A percentile compares a stretch with the other conserved stretches of the same genome.
Evolutionary conservation across 2,888 invertebrate species (phyloP).

Genomic region (Polylopha cassiicola): DNA sequence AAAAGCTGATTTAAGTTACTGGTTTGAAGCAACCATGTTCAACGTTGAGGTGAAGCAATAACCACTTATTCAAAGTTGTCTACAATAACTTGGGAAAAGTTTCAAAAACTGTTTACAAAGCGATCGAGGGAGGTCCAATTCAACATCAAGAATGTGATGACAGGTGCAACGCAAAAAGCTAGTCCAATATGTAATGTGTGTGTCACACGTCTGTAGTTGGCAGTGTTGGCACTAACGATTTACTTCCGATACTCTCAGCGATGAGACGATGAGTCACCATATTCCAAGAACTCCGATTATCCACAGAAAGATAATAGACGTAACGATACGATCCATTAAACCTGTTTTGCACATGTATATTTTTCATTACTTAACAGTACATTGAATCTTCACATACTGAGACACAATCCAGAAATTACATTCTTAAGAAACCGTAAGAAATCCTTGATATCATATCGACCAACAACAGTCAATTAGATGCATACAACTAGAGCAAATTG

Average conservation of each 20-base stretch:
- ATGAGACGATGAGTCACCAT: constrained; percentile 44
- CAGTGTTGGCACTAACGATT: constrained; percentile 38
- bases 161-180: constrained; percentile 11
- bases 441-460: constrained; percentile 14
- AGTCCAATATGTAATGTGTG: constrained; percentile 11
- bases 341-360: too few relatives aligned
- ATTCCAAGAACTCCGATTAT: constrained; percentile 41
- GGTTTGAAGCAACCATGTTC: constrained; percentile 23
- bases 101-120: too few relatives aligned
- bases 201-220: constrained; percentile 20
- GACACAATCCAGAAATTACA: too few relatives aligned
- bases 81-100: too few relatives aligned
- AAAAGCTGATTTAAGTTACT: constrained; percentile 27
- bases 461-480: constrained; percentile 20
- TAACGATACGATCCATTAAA: constrained; percentile 7
- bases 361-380: too few relatives aligned
- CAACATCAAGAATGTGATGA: too few relatives aligned
- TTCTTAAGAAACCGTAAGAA: constrained; percentile 3
- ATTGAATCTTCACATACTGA: too few relatives aligned
- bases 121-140: too few relatives aligned
- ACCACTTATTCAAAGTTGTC: too few relatives aligned
- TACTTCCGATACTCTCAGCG: constrained; percentile 42
- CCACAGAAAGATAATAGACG: too few relatives aligned
- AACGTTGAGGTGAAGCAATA: constrained; percentile 13
- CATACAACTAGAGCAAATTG: constrained; percentile 66